Base-by-base conservation (phyloP, 2,888 invertebrate genomes). In the Andrena marginata region DNA sequence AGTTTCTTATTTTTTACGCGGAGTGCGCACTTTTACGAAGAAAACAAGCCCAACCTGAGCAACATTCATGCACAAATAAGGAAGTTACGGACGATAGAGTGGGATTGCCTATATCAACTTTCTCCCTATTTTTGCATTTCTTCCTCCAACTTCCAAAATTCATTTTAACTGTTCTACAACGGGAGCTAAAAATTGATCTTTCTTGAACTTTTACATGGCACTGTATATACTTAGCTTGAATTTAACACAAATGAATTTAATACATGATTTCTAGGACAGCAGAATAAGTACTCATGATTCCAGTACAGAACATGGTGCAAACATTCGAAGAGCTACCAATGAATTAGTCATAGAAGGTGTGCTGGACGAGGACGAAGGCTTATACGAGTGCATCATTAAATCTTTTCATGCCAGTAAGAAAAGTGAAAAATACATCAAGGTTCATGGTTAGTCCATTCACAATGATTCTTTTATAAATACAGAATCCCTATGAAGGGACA, bases 361-460 rank as follows among this genome's bases (percentile, higher is more conserved):
- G 1, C 77, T 35, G 1, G 77, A 90, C 2, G 88, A 89, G 0
- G 93, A 93, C 42, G 89, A 87, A 26, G 93, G 93, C 4, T 79
- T 79, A 33, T 93, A 93, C 63, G 71, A 49, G 6, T 93, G 93
- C 23, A 56, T 42, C 2, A 87, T 92, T 1, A 73, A 23, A 2
- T 82, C 89, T 4, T 35, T 56, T 54, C 74, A 77, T 0, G 77
- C 78, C 0, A 49, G 0, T 0, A 89, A 86, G 42, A 78, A 51
- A 2, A 75, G 86, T 2, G 77, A 29, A 8, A 86, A 60, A 1
- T 85, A 71, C 8, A 86, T 93, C 10, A 77, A 33, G 5, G 77
- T 92, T 54, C 84, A 91, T 20, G 90, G 92, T 93, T n/a, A 76
- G 89, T 89, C 10, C 4, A 16, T 42, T 68, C 64, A n/a, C 3